Evolutionary conservation across 2,888 invertebrate species (phyloP).

Genomic region (Parascotia fuliginaria): DNA sequence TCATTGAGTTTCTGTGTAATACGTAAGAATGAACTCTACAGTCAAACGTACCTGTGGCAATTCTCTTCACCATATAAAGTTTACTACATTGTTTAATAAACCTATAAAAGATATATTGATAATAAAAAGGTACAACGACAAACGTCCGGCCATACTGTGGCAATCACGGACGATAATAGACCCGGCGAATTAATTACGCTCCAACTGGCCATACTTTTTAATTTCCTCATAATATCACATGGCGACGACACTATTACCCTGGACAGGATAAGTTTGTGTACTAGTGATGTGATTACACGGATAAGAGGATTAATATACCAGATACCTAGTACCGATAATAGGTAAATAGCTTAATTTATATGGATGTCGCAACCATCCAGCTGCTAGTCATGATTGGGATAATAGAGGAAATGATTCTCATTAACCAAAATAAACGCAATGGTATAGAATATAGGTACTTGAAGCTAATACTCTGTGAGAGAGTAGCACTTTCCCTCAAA

Average conservation of each 20-base stretch:
- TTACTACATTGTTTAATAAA: constrained; percentile 3
- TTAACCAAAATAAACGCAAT: no score
- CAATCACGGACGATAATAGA: constrained; percentile 36
- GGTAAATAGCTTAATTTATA: no score
- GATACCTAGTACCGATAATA: no score
- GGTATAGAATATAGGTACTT: no score
- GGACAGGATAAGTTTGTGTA: constrained; percentile 28
- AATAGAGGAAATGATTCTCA: no score
- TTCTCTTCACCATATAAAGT: constrained; percentile 1
- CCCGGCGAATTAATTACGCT: constrained; percentile 38
- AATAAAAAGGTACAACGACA: constrained; percentile 26
- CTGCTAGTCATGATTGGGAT: no score
- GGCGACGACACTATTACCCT: constrained; percentile 25
- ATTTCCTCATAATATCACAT: constrained; percentile 39
- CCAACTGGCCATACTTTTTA: constrained; percentile 32
- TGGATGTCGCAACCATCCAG: no score
- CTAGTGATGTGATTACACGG: constrained; percentile 25
- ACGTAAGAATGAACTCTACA: not conserved
- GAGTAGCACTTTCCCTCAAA: no score
- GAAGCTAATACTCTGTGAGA: no score
- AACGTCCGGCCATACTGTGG: constrained; percentile 17
- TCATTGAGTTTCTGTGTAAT: no score
- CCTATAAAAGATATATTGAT: constrained; percentile 18
- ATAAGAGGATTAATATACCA: not conserved
- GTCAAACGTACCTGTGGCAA: not conserved